Conservation (phyloP, 2,888 invertebrate species). For the Germaria angustata region DNA sequence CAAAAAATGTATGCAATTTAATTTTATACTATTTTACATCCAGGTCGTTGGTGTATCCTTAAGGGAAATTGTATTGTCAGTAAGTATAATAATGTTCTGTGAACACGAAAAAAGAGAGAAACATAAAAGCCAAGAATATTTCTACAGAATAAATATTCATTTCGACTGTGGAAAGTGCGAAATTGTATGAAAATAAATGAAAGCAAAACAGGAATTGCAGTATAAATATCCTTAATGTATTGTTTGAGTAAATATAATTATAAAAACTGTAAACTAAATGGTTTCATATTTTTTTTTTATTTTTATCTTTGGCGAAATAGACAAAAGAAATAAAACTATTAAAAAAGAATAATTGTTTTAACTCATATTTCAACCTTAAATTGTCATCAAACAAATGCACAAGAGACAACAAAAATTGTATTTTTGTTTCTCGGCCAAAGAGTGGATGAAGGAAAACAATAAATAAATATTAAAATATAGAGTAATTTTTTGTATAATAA, state of each 20-base stretch:
- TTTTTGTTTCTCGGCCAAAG: background rate
- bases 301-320: background rate
- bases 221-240: conserved; percentile 60
- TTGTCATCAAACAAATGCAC: background rate
- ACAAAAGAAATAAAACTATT: background rate
- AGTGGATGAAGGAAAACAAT: background rate
- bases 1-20: conserved; percentile 44
- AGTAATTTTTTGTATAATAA: background rate
- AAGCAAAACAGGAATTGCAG: conserved; percentile 58
- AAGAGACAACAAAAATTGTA: background rate
- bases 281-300: background rate
- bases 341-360: conserved; percentile 25
- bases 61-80: conserved; percentile 63
- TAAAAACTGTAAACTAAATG: conserved; percentile 27
- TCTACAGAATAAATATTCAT: background rate
- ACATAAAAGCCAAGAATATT: background rate
- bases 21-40: conserved; percentile 50
- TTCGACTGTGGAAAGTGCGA: conserved; percentile 40
- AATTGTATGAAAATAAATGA: conserved; percentile 40
- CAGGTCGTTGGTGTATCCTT: conserved; percentile 58
- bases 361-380: conserved; percentile 34
- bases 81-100: conserved; percentile 55
- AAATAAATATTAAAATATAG: background rate
- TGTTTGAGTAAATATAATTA: conserved; percentile 59
- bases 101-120: background rate